A percentile compares a stretch with the other conserved stretches of the same genome.
Evolutionary conservation across 2,113 vertebrate species (phyloP).

Genomic region (Sminthopsis crassicaudata): DNA sequence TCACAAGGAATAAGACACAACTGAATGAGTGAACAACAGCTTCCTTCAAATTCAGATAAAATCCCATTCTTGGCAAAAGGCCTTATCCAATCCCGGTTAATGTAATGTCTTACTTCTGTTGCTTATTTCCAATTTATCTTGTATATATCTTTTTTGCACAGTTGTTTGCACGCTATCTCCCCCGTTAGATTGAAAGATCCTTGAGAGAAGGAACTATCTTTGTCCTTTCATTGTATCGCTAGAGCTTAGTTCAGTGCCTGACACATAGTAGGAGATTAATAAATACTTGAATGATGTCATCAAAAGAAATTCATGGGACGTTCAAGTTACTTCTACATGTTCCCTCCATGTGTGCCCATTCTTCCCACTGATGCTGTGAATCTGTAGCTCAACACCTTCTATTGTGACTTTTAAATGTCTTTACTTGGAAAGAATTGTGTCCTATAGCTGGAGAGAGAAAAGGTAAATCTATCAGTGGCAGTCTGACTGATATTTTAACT

Average conservation of each 20-base stretch:
- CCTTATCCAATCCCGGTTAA: not conserved
- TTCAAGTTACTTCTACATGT: not conserved
- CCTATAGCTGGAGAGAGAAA: not conserved
- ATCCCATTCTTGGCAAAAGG: not conserved
- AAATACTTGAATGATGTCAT: not conserved
- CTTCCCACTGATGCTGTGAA: not conserved
- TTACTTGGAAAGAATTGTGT: not conserved
- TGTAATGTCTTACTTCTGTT: not conserved
- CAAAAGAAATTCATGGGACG: not conserved
- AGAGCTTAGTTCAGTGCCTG: not conserved
- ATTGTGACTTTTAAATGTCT: not conserved
- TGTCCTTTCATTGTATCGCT: not conserved
- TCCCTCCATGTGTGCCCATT: not conserved
- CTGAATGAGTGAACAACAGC: not conserved
- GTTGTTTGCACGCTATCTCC: not conserved
- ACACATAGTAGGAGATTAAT: not conserved
- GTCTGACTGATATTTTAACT: not conserved
- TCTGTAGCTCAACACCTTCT: not conserved
- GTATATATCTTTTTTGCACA: not conserved
- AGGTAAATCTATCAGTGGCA: not conserved
- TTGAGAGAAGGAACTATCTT: not conserved
- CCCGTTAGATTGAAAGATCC: not conserved
- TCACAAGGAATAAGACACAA: not conserved
- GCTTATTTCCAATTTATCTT: not conserved
- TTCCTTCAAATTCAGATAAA: not conserved